phyloP scores from a whole-genome alignment of 2,113 vertebrate genomes.

The Tursiops truncatus region DNA sequence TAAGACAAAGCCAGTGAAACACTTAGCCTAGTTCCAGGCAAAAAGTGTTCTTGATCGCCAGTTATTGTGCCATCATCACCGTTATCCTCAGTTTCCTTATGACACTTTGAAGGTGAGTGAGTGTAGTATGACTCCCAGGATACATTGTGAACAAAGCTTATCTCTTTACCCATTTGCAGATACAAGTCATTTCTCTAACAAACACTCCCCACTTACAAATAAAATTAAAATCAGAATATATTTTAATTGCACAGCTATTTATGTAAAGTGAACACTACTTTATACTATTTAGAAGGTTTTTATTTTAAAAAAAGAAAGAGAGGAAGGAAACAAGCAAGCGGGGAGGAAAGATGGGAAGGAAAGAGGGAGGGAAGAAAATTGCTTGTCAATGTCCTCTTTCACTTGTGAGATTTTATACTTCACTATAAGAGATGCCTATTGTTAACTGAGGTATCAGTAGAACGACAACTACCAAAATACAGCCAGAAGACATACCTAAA shows the following conservation, averaged over 20 bases:
- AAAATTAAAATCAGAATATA: constrained; percentile 46
- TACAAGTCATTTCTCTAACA: constrained; percentile 35
- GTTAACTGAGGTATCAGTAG: neutral
- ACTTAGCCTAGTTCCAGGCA: neutral
- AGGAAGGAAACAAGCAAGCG: neutral
- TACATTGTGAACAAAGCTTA: neutral
- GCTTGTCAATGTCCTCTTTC: neutral
- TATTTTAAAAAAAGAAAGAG: neutral
- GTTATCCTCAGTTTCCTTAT: neutral
- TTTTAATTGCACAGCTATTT: neutral
- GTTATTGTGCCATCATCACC: neutral
- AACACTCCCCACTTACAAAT: constrained; percentile 9
- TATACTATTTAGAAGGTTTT: neutral
- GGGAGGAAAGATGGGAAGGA: neutral
- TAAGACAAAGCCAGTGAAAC: neutral
- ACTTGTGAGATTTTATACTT: neutral
- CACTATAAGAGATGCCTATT: neutral
- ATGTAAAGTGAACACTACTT: neutral
- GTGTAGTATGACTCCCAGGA: constrained; percentile 20
- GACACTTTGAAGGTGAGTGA: constrained; percentile 29
- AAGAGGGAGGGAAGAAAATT: neutral
- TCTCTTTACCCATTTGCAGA: constrained; percentile 40
- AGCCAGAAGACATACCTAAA: neutral
- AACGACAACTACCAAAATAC: neutral
- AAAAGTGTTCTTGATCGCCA: neutral